These are phyloP conservation scores for Ginglymostoma cirratum DNA, from an alignment of 2,113 vertebrate species.

Conservation along the genomic window DNA sequence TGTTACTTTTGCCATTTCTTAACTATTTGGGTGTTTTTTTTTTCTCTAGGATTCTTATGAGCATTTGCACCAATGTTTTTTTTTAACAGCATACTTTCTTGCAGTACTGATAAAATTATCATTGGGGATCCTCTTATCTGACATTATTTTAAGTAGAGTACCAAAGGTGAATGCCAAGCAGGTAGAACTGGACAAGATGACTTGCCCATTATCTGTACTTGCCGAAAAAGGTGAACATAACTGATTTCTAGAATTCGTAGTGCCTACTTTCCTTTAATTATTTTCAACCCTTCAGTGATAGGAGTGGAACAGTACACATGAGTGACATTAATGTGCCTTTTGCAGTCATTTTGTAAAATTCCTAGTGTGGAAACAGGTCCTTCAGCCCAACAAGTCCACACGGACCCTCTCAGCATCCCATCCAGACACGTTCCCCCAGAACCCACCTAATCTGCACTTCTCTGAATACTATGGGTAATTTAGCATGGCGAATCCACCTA, in stretches of 20 bases:
- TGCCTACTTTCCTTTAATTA: background rate
- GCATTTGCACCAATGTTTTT: background rate
- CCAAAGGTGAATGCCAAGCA: background rate
- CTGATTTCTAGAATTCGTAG: background rate
- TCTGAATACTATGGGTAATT: too few species aligned
- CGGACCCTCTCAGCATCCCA: too few species aligned
- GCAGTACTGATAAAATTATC: background rate
- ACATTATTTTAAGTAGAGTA: background rate
- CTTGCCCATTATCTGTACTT: background rate
- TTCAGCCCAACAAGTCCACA: too few species aligned
- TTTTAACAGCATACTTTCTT: background rate
- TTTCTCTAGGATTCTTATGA: background rate
- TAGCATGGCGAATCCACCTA: too few species aligned
- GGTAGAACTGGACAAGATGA: background rate
- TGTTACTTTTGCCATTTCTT: background rate
- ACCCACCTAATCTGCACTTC: too few species aligned
- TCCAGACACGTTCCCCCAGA: too few species aligned
- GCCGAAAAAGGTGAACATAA: background rate
- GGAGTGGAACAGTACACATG: too few species aligned
- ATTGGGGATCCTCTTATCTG: background rate
- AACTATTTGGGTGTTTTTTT: background rate
- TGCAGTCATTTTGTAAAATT: too few species aligned
- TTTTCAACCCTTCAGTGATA: background rate
- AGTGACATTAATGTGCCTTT: background rate
- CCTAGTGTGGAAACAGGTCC: too few species aligned